Evolutionary conservation across 2,888 invertebrate genomes (phyloP).

Genomic region (Hoplodrina blanda): DNA sequence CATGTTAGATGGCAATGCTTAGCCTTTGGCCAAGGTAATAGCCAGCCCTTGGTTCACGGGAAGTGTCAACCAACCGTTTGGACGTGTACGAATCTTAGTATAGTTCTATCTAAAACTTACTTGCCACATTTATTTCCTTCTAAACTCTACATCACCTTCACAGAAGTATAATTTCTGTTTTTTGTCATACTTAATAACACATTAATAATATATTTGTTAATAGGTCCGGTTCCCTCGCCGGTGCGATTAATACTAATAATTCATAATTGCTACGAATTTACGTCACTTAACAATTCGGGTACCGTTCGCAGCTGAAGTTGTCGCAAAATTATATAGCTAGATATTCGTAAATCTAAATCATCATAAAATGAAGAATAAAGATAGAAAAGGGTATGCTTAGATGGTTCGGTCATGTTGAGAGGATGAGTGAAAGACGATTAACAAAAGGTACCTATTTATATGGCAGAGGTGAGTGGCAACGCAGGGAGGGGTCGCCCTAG

Average conservation of each 20-base stretch:
- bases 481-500: too few species aligned
- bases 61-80: too few species aligned
- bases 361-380: neutral
- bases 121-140: slow-evolving; percentile 17
- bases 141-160: slow-evolving; percentile 24
- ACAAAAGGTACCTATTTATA: too few species aligned
- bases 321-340: neutral
- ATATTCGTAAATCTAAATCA: neutral
- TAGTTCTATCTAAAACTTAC: neutral
- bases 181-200: slow-evolving; percentile 38
- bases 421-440: too few species aligned
- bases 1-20: too few species aligned
- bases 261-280: slow-evolving; percentile 28
- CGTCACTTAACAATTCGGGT: slow-evolving; percentile 17
- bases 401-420: too few species aligned
- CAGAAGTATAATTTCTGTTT: slow-evolving; percentile 30
- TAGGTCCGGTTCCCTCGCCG: slow-evolving; percentile 12
- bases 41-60: too few species aligned
- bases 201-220: slow-evolving; percentile 53
- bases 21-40: too few species aligned
- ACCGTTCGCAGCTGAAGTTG: slow-evolving; percentile 38
- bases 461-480: too few species aligned
- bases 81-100: too few species aligned
- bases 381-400: too few species aligned
- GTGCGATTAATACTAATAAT: slow-evolving; percentile 53